These are phyloP conservation scores for Aphelenchoides bicaudatus DNA, from an alignment of 2,888 invertebrate species.

Conservation along the genomic window DNA sequence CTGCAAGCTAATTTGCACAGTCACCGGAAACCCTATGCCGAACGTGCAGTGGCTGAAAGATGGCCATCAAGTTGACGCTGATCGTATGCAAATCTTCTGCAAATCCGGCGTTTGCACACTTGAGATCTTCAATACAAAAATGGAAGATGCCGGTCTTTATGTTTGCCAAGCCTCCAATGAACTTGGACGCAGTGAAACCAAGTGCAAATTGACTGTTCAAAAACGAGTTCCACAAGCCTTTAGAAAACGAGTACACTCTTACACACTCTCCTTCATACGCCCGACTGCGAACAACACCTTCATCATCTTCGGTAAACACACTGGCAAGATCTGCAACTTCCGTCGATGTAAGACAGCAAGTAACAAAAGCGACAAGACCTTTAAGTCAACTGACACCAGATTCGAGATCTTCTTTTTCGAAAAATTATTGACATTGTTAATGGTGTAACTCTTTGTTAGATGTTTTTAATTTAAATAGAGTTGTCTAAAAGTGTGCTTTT, in stretches of 20 bases:
- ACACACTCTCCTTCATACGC: not conserved
- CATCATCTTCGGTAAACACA: not conserved
- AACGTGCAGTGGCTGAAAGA: slow-evolving; percentile 78
- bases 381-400: too few relatives aligned
- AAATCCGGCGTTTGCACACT: slow-evolving; percentile 92
- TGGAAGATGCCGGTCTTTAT: slow-evolving; percentile 93
- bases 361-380: too few relatives aligned
- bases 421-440: too few relatives aligned
- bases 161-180: slow-evolving; percentile 85
- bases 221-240: slow-evolving; percentile 66
- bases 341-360: slow-evolving; percentile 3
- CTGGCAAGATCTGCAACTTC: not conserved
- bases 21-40: slow-evolving; percentile 89
- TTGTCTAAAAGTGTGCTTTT: too few relatives aligned
- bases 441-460: too few relatives aligned
- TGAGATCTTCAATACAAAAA: slow-evolving; percentile 89
- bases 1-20: slow-evolving; percentile 93
- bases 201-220: slow-evolving; percentile 90
- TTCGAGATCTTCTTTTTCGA: too few relatives aligned
- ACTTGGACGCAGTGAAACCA: slow-evolving; percentile 90
- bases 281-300: not conserved
- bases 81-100: slow-evolving; percentile 72
- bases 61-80: slow-evolving; percentile 80
- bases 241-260: not conserved
- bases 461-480: too few relatives aligned